phyloP scores from a whole-genome alignment of 2,888 invertebrate species.

The Diaperis boleti region DNA sequence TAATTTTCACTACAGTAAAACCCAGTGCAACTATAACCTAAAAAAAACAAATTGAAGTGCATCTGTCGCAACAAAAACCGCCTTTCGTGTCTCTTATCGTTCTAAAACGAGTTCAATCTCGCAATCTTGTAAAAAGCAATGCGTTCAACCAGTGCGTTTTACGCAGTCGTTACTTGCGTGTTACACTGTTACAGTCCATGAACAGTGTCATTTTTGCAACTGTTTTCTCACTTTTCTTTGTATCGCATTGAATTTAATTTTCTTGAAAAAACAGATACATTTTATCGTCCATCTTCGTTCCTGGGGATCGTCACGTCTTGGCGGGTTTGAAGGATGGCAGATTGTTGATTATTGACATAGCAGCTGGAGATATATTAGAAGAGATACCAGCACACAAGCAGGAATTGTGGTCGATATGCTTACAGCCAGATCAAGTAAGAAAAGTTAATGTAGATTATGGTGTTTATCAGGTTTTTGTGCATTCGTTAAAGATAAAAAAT shows the following conservation, averaged over 20 bases:
- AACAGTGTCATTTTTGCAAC: not conserved
- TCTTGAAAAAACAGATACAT: slow-evolving; percentile 70
- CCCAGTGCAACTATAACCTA: too few species aligned
- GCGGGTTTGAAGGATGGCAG: slow-evolving; percentile 88
- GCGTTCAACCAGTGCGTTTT: not conserved
- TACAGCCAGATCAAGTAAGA: slow-evolving; percentile 83
- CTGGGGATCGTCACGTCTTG: slow-evolving; percentile 91
- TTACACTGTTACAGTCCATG: slow-evolving; percentile 2
- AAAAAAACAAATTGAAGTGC: too few species aligned
- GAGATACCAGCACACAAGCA: slow-evolving; percentile 82
- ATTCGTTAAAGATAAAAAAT: too few species aligned
- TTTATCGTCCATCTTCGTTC: slow-evolving; percentile 82
- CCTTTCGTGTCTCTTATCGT: slow-evolving; percentile 17
- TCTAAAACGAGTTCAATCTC: slow-evolving; percentile 8
- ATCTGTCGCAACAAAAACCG: not conserved
- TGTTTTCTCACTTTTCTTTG: slow-evolving; percentile 1
- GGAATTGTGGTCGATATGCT: slow-evolving; percentile 82
- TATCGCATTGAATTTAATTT: slow-evolving; percentile 1
- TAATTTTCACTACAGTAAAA: not conserved
- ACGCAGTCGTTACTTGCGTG: slow-evolving; percentile 12
- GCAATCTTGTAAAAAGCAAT: not conserved
- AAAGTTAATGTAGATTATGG: too few species aligned
- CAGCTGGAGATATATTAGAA: slow-evolving; percentile 84
- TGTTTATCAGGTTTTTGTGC: too few species aligned
- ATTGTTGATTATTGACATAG: slow-evolving; percentile 86